Base-by-base conservation (phyloP, 2,113 vertebrate species). In the Cyphomyrus plagiostoma region DNA sequence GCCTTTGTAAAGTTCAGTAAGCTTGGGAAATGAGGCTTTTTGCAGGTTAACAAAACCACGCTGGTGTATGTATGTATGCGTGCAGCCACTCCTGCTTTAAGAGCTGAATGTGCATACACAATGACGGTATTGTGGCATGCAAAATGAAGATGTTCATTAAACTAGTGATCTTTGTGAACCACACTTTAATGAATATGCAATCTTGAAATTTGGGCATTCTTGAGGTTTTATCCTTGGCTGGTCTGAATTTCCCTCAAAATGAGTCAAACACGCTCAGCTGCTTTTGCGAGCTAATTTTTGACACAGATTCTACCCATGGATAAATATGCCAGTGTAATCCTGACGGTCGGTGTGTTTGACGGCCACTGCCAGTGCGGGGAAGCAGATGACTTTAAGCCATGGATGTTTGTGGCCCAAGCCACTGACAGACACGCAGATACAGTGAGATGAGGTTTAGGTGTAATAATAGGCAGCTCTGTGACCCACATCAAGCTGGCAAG, bases 1-100 rank as follows among this genome's bases (percentile, higher is more conserved):
- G 58, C 30, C 26, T 52, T 66, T n/a, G 39, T 83, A 7, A 83
- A n/a, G 80, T 70, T 80, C 56, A 87, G 50, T 89, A 89, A 89
- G 62, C 21, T 21, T 86, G 15, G 74, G 50, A 26, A n/a, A 74
- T 86, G 17, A 39, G 56, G 48, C 48, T 80, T 49, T 53, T 42
- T 48, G 77, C 88, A 46, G 15, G 74, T 42, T 9, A 23, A 45
- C 19, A 21, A 45, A 42, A 52, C 50, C n/a, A 26, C 39, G 17
- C 21, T 6, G 35, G 50, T 39, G 86, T 87, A 46, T 19, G 50
- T 39, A 8, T 35, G n/a, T 53, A 26, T 52, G 84, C 7, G 13
- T 52, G 49, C 39, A n/a, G 4, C 21, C 0, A 11, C 15, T 30
- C 50, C n/a, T 30, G 85, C 15, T 4, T 17, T n/a, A 15, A 62